A percentile compares a stretch with the other conserved stretches of the same genome.
phyloP scores from a whole-genome alignment of 2,797 vertebrate genomes.

The Corythornis leucogaster region DNA sequence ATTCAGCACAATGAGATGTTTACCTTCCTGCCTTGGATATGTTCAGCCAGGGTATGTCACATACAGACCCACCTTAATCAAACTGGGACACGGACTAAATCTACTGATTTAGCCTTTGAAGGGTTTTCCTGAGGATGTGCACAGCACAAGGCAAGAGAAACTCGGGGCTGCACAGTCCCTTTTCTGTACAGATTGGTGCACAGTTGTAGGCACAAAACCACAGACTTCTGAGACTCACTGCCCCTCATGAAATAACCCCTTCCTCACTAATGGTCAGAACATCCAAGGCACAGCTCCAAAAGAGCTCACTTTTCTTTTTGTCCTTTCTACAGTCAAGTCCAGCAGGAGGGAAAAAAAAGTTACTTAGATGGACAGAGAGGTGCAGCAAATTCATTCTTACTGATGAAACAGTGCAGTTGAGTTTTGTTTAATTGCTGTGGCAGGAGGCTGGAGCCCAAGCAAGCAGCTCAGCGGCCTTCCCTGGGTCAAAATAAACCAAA shows the following conservation, averaged over 20 bases:
- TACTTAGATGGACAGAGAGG: not conserved
- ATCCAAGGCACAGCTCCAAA: not conserved
- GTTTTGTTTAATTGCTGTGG: conserved; percentile 24
- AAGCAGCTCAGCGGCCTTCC: conserved; percentile 20
- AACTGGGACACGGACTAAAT: not conserved
- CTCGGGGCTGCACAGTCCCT: not conserved
- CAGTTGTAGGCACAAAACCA: not conserved
- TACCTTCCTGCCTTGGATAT: conserved; percentile 49
- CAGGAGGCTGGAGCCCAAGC: not conserved
- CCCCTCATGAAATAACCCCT: not conserved
- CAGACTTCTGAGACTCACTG: not conserved
- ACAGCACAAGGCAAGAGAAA: not conserved
- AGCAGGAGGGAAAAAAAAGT: not conserved
- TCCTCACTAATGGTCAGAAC: not conserved
- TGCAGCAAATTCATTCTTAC: not conserved
- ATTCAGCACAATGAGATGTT: conserved; percentile 64
- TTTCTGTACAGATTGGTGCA: not conserved
- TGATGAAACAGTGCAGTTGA: not conserved
- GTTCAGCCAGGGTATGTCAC: conserved; percentile 3
- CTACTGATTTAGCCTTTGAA: not conserved
- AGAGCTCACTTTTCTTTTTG: not conserved
- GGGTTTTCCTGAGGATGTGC: not conserved
- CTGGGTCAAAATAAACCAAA: conserved; percentile 26
- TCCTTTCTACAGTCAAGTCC: not conserved
- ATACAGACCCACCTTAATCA: conserved; percentile 4